Evolutionary conservation across 2,888 invertebrate genomes (phyloP).

Genomic region (Rotaria sp.): DNA sequence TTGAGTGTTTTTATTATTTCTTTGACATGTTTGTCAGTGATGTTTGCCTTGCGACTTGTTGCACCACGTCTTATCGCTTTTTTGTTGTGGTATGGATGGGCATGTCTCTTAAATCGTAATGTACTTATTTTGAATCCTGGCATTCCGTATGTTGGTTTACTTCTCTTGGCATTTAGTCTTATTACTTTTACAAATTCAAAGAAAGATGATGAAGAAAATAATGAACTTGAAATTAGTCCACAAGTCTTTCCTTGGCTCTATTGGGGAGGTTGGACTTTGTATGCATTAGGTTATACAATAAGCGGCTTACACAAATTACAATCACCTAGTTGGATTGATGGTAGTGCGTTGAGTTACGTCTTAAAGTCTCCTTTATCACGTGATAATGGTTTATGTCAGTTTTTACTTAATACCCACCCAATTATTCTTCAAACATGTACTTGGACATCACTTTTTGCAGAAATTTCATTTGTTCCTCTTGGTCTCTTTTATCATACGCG

Average conservation of each 20-base stretch:
- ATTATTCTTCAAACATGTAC: neutral
- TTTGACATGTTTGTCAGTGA: neutral
- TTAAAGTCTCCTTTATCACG: neutral
- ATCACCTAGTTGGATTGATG: conserved; percentile 16
- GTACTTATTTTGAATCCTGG: neutral
- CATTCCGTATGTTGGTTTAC: neutral
- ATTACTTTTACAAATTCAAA: neutral
- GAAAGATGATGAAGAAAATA: neutral
- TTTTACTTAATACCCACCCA: neutral
- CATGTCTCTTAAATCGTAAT: conserved; percentile 11
- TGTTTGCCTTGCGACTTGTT: neutral
- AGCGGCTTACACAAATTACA: conserved; percentile 4
- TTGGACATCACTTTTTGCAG: neutral
- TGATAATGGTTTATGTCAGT: neutral
- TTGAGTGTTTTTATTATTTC: neutral
- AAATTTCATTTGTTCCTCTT: neutral
- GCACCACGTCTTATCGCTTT: neutral
- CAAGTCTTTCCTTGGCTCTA: conserved; percentile 12
- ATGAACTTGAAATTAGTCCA: neutral
- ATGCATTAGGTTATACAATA: conserved; percentile 12
- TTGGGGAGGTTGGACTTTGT: neutral
- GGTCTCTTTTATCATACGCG: conserved; percentile 11
- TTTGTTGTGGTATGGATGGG: neutral
- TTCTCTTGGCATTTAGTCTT: neutral
- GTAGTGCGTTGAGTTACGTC: neutral